Evolutionary conservation across 2,888 invertebrate species (phyloP).

Genomic region (Synanthedon myopaeformis): DNA sequence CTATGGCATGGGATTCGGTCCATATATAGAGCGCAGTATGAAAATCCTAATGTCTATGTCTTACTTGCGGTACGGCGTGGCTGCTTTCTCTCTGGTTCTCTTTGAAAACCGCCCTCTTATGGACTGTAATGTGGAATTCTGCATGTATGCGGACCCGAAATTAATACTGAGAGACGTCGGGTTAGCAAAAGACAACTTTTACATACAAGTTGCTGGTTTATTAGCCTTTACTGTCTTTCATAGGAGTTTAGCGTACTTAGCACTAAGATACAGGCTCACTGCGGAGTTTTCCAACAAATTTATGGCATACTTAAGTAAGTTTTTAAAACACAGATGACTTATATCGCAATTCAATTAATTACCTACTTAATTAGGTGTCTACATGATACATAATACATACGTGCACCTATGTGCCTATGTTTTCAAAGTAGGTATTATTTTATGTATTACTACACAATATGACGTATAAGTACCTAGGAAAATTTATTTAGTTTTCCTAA

Average conservation of each 20-base stretch:
- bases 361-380: too few species aligned
- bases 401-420: too few species aligned
- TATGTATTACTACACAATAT: too few species aligned
- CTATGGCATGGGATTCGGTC: conserved; percentile 74
- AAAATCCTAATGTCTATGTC: conserved; percentile 66
- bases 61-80: conserved; percentile 77
- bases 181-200: conserved; percentile 59
- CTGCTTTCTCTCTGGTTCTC: conserved; percentile 71
- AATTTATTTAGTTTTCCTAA: too few species aligned
- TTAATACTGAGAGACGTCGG: conserved; percentile 76
- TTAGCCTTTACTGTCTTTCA: conserved; percentile 68
- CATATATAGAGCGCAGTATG: conserved; percentile 65
- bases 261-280: conserved; percentile 70
- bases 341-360: not conserved
- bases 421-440: too few species aligned
- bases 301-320: conserved; percentile 64
- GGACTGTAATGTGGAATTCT: conserved; percentile 70
- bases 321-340: conserved; percentile 59
- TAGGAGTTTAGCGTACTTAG: conserved; percentile 64
- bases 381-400: too few species aligned
- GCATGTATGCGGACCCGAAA: conserved; percentile 70
- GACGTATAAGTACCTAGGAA: too few species aligned
- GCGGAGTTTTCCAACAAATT: conserved; percentile 68
- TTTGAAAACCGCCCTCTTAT: conserved; percentile 71
- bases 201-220: conserved; percentile 69